A percentile compares a stretch with the other conserved stretches of the same genome.
Conservation (phyloP, 1,140 invertebrate genomes). For the Drosophila virilis region DNA sequence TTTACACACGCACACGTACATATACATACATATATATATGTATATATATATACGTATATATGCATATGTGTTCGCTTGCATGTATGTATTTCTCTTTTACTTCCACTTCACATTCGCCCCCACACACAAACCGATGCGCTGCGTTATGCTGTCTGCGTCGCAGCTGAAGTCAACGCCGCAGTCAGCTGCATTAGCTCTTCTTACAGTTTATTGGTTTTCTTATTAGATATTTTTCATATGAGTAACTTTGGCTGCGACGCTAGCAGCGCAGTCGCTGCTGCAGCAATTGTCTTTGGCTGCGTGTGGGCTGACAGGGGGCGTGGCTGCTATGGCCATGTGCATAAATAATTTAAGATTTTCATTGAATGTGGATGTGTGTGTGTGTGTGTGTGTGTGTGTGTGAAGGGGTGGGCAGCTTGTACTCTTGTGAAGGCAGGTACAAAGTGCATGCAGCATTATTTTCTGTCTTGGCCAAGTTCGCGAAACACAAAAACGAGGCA, state of each 20-base stretch:
- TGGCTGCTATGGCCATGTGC: slow-evolving; percentile 38
- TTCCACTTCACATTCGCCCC: slow-evolving; percentile 74
- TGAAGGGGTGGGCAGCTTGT: not conserved
- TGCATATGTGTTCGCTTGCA: slow-evolving; percentile 15
- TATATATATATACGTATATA: slow-evolving; percentile 7
- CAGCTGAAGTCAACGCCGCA: slow-evolving; percentile 8
- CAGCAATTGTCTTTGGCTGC: slow-evolving; percentile 36
- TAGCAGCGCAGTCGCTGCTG: slow-evolving; percentile 31
- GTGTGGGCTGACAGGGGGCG: slow-evolving; percentile 37
- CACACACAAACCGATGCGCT: slow-evolving; percentile 53
- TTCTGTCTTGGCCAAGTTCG: slow-evolving; percentile 27
- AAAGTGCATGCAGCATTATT: slow-evolving; percentile 34
- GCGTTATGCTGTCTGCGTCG: slow-evolving; percentile 28
- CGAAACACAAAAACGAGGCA: slow-evolving; percentile 22
- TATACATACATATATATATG: slow-evolving; percentile 14
- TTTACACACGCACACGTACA: slow-evolving; percentile 40
- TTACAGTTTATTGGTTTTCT: slow-evolving; percentile 67
- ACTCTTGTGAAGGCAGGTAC: slow-evolving; percentile 24
- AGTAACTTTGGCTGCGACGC: slow-evolving; percentile 43
- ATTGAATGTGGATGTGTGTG: slow-evolving; percentile 11
- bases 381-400: not conserved
- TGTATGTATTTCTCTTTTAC: slow-evolving; percentile 54
- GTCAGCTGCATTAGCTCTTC: slow-evolving; percentile 33
- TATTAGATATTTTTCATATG: slow-evolving; percentile 66
- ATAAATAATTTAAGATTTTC: slow-evolving; percentile 43